Percentiles rank a stretch among this genome's conserved stretches.
phyloP scores from a whole-genome alignment of 2,113 vertebrate genomes.

The Antechinus stuartii region DNA sequence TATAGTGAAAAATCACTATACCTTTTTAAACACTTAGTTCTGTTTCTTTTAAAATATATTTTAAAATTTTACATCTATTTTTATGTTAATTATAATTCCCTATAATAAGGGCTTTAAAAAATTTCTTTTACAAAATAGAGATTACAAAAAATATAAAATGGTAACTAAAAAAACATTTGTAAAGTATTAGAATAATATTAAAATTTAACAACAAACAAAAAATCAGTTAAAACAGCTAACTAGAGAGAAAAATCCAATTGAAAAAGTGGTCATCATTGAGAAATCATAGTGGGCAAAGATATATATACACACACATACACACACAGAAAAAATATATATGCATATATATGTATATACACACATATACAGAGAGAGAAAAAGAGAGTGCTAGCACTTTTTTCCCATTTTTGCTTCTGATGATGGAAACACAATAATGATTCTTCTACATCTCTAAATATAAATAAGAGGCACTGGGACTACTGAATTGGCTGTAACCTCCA shows the following conservation, averaged over 20 bases:
- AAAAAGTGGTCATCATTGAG: background rate
- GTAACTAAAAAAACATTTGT: background rate
- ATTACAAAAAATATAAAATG: background rate
- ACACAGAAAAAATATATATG: too few species aligned
- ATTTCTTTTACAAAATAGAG: background rate
- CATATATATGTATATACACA: too few species aligned
- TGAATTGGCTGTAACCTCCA: background rate
- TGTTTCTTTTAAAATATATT: background rate
- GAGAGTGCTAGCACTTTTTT: background rate
- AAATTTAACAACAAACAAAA: background rate
- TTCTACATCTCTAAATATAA: background rate
- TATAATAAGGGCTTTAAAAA: background rate
- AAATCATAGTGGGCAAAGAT: background rate
- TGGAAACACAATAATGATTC: background rate
- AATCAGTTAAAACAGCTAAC: background rate
- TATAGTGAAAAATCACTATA: background rate
- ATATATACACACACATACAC: background rate
- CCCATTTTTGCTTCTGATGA: background rate
- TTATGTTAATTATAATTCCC: background rate
- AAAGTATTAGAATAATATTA: background rate
- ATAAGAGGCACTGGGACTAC: background rate
- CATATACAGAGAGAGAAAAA: too few species aligned
- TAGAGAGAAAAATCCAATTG: background rate
- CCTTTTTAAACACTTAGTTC: background rate
- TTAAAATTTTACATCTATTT: background rate